phyloP scores from a whole-genome alignment of 2,113 vertebrate species.

The Neolamprologus toae region DNA sequence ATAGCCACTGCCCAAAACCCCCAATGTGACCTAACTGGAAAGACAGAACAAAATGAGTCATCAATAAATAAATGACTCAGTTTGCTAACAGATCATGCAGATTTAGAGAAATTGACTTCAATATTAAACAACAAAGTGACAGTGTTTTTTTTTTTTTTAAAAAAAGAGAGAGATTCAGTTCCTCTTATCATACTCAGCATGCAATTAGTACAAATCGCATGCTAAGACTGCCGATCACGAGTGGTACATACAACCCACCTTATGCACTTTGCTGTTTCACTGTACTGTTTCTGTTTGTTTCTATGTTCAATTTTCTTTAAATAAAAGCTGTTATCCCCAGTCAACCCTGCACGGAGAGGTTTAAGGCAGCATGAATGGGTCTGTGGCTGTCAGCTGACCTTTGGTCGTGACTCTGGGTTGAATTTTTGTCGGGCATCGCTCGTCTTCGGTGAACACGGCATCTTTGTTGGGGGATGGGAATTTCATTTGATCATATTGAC shows the following conservation, averaged over 20 bases:
- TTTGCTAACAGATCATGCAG: not conserved
- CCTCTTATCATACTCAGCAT: not conserved
- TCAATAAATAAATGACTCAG: not conserved
- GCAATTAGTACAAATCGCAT: not conserved
- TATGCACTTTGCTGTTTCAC: not conserved
- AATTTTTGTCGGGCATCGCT: not conserved
- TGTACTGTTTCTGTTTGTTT: not conserved
- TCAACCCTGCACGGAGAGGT: not conserved
- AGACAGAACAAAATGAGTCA: not conserved
- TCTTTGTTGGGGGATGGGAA: not conserved
- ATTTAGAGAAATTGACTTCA: not conserved
- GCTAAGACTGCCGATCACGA: not conserved
- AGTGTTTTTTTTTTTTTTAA: rapidly evolving
- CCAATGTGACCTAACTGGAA: not conserved
- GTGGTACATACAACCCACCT: not conserved
- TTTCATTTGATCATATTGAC: not conserved
- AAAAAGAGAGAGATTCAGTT: not conserved
- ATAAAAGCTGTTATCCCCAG: not conserved
- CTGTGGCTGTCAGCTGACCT: not conserved
- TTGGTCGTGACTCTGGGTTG: not conserved
- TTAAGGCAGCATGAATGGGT: not conserved
- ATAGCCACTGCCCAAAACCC: not conserved
- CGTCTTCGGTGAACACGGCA: not conserved
- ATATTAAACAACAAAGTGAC: not conserved
- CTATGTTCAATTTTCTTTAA: not conserved